Percentiles rank a stretch among this genome's conserved stretches.
Evolutionary conservation across 2,797 vertebrate genomes (phyloP).

Genomic region (Urophycis tenuis): DNA sequence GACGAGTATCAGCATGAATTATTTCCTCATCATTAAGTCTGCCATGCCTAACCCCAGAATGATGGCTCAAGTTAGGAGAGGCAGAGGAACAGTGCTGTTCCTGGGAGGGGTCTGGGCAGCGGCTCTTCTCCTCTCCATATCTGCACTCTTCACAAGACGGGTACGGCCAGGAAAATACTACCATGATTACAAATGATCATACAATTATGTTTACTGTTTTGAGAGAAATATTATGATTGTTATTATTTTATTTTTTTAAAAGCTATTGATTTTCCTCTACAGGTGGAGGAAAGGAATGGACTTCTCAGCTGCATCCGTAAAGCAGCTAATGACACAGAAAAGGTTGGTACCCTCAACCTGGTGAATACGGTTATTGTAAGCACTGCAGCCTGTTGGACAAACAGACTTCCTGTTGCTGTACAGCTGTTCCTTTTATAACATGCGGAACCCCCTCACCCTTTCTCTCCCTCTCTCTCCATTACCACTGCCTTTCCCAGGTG

Average conservation of each 20-base stretch:
- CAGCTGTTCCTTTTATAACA: no score
- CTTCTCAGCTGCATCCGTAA: neutral
- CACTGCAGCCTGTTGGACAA: no score
- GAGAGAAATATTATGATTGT: no score
- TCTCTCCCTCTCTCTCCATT: neutral
- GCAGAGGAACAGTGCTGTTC: neutral
- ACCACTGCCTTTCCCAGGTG: conserved; percentile 2
- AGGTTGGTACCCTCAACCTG: conserved; percentile 13
- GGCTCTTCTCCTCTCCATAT: neutral
- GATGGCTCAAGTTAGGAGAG: neutral
- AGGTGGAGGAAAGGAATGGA: neutral
- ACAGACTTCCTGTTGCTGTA: no score
- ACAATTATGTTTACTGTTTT: no score
- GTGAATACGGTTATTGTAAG: neutral
- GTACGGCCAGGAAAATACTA: neutral
- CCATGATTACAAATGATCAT: neutral
- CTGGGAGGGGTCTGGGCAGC: neutral
- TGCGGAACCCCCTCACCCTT: no score
- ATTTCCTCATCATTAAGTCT: neutral
- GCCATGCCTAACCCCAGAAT: neutral
- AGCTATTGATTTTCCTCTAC: neutral
- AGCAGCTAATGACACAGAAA: neutral
- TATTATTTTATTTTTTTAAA: neutral
- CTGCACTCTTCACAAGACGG: neutral
- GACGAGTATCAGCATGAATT: neutral